Base-by-base conservation (phyloP, 1,140 invertebrate species). In the Diachasma alloeum region DNA sequence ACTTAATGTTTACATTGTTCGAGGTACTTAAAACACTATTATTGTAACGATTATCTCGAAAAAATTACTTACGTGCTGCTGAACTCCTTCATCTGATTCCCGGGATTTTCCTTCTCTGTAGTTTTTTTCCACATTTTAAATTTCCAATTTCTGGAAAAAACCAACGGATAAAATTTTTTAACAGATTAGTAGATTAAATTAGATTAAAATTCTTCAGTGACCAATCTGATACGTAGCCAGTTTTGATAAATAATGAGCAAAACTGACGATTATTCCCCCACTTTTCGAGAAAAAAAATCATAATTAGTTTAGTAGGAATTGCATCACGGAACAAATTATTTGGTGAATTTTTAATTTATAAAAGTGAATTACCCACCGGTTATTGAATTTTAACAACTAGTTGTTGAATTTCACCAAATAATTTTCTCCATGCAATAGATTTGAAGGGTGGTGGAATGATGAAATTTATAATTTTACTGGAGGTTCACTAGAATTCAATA, bases 61-160 rank as follows among this genome's bases (percentile, higher is more conserved):
- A 17, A 56, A 26, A 31, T 22, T 26, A 80, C 81, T 73, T 81
- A 87, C 86, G 83, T 87, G 85, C 85, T 87, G 46, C 77, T 87
- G 53, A 87, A 87, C 24, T 87, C 85, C 63, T 83, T 82, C 86
- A 87, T 87, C 3, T 82, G 82, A 75, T 82, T 83, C 1, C 78
- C 84, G 1, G 68, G 26, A 10, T 66, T 44, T 71, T 77, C 70
- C 26, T 74, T 63, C 46, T 83, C 66, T 17, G 80, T 80, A 24
- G 82, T 66, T 19, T 76, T 80, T 39, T 83, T 86, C 68, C 79
- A 84, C 86, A 87, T 80, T 59, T 66, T 77, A 15, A 63, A 36
- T 36, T 22, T 53, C n/a, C 13, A 44, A 17, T 44, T 59, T 17
- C 36, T 73, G 19, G 48, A 15, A 56, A 56, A 56, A 22, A 56